Percentiles rank a stretch among this genome's conserved stretches.
These are phyloP conservation scores for Bombus turneri DNA, from an alignment of 1,140 invertebrate species.

Conservation along the genomic window DNA sequence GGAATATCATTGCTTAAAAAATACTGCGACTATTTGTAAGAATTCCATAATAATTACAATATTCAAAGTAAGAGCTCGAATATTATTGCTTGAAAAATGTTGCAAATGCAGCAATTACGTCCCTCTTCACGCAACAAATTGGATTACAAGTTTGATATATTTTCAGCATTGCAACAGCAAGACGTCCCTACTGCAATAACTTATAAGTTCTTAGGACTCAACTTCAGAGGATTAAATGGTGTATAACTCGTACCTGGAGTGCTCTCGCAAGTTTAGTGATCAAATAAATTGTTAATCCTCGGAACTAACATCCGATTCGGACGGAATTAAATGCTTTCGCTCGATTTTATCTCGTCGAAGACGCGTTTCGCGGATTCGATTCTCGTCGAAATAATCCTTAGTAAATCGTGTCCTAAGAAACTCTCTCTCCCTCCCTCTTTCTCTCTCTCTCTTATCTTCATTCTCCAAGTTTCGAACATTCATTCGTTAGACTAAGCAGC, in stretches of 20 bases:
- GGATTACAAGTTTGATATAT: background rate
- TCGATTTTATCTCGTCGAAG: constrained; percentile 14
- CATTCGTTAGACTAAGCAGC: constrained; percentile 27
- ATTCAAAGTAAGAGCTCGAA: background rate
- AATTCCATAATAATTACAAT: background rate
- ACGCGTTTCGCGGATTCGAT: constrained; percentile 20
- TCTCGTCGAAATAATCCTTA: constrained; percentile 32
- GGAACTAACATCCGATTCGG: constrained; percentile 26
- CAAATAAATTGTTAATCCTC: constrained; percentile 38
- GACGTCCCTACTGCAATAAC: background rate
- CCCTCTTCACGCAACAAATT: background rate
- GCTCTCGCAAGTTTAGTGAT: constrained; percentile 9
- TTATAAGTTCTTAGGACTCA: background rate
- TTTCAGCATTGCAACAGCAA: background rate
- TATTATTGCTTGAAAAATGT: background rate
- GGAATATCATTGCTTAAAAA: background rate
- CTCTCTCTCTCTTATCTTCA: constrained; percentile 24
- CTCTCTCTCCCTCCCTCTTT: background rate
- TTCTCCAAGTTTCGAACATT: background rate
- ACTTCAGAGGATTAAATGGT: background rate
- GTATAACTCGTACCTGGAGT: background rate
- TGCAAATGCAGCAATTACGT: background rate
- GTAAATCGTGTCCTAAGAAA: constrained; percentile 2
- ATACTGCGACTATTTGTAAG: background rate
- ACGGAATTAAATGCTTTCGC: constrained; percentile 11